Evolutionary conservation across 2,888 invertebrate genomes (phyloP).

Genomic region (Chalcosyrphus nemorum): DNA sequence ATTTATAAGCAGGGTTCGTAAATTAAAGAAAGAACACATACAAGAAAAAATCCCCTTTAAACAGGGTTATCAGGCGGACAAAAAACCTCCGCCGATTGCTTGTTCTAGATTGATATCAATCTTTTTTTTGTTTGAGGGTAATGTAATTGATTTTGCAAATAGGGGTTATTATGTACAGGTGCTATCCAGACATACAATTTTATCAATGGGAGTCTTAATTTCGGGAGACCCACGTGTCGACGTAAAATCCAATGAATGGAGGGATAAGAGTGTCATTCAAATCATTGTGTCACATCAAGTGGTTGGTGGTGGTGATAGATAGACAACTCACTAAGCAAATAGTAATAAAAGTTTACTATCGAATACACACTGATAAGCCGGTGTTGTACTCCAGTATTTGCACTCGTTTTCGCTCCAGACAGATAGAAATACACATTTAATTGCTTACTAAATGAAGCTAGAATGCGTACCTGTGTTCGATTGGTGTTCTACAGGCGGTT

Average conservation of each 20-base stretch:
- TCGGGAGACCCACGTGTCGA: background rate
- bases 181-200: background rate
- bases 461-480: background rate
- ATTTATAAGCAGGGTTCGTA: slow-evolving; percentile 38
- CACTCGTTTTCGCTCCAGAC: slow-evolving; percentile 12
- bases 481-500: background rate
- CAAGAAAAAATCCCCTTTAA: background rate
- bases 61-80: background rate
- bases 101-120: too few relatives aligned
- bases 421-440: background rate
- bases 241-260: slow-evolving; percentile 28
- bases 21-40: slow-evolving; percentile 9
- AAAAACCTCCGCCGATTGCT: too few relatives aligned
- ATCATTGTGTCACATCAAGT: slow-evolving; percentile 20
- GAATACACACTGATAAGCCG: background rate
- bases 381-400: slow-evolving; percentile 13
- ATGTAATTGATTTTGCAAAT: slow-evolving; percentile 10
- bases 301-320: slow-evolving; percentile 23
- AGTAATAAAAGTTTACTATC: slow-evolving; percentile 29
- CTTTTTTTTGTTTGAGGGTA: too few relatives aligned
- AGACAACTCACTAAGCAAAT: slow-evolving; percentile 11
- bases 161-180: background rate
- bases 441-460: background rate
- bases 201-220: slow-evolving; percentile 12
- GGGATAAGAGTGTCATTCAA: slow-evolving; percentile 7